Percentiles rank a stretch among this genome's conserved stretches.
Conservation (phyloP, 2,888 invertebrate species). For the Sylvicola cinctus region DNA sequence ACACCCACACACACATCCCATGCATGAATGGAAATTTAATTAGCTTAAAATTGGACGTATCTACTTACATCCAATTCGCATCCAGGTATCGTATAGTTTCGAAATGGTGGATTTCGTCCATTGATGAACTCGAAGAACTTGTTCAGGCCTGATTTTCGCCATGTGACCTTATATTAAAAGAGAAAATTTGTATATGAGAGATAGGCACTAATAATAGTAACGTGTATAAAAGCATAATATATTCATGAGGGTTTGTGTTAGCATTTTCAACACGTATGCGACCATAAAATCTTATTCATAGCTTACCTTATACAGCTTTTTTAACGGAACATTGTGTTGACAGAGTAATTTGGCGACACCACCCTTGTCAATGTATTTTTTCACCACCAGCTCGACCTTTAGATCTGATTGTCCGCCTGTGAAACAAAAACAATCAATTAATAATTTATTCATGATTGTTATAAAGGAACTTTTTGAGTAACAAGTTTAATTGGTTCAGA, state of each 20-base stretch:
- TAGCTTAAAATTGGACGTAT: too few species aligned
- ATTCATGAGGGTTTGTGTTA: too few species aligned
- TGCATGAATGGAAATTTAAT: too few species aligned
- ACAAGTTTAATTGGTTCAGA: too few species aligned
- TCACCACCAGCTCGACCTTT: conserved; percentile 43
- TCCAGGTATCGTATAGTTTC: conserved; percentile 42
- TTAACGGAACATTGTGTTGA: conserved; percentile 51
- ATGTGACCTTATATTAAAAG: conserved; percentile 17
- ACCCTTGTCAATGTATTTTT: conserved; percentile 50
- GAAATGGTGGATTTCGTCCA: conserved; percentile 53
- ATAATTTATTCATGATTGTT: too few species aligned
- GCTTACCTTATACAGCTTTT: conserved; percentile 61
- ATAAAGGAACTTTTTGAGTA: too few species aligned
- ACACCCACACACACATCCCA: too few species aligned
- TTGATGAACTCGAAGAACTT: conserved; percentile 68
- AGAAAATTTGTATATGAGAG: too few species aligned
- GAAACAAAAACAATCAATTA: conserved; percentile 2
- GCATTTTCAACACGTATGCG: too few species aligned
- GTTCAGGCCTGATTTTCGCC: conserved; percentile 26
- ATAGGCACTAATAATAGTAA: too few species aligned
- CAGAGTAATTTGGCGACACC: conserved; percentile 50
- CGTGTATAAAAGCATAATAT: too few species aligned
- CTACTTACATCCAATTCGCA: conserved; percentile 54
- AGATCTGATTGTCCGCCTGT: conserved; percentile 30
- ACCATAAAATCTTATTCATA: too few species aligned